Base-by-base conservation (phyloP, 1,140 invertebrate species). In the Drosophila repletoides region DNA sequence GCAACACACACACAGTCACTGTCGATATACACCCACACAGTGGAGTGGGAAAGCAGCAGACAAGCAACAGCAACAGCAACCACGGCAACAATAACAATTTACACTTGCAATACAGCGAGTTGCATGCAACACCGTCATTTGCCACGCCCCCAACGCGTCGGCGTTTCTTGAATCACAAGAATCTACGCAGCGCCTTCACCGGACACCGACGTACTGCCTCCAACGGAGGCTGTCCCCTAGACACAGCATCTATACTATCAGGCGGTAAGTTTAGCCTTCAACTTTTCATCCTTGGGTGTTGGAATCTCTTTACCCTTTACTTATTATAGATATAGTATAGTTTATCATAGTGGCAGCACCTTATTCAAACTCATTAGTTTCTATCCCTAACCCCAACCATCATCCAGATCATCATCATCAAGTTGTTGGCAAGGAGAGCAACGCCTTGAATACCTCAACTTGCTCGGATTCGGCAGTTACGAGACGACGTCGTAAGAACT, bases 141-240 rank as follows among this genome's bases (percentile, higher is more conserved):
- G 96, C 95, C 14, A 95, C 95, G 31, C 95, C 95, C 0, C 95
- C 95, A 76, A 94, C 93, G 34, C 92, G 95, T 63, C 93, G 94
- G 89, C 93, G 94, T 91, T 96, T 96, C 91, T 92, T 96, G 12
- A 96, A 94, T 72, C 93, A 95, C 0, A 96, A 96, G 90, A 93
- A 93, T 10, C 89, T 96, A 22, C 92, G 94, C 51, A 96, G 93
- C 88, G 94, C 95, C 4, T 95, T 95, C 66, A 92, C 92, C 2
- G 80, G 89, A 40, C 89, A 89, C 41, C 68, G 87, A 75, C 84
- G 89, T 65, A 84, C 89, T 64, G 80, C 87, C 55, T 88, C 80
- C 49, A 89, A 83, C 87, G 91, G 88, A 12, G 81, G 87, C 17
- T 79, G 76, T 73, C 84, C 88, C 15, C 88, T 88, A 60, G 88